Evolutionary conservation across 2,888 invertebrate species (phyloP), one percentile per base, ranked within the genome.

Genomic region (Clunio marinus): DNA sequence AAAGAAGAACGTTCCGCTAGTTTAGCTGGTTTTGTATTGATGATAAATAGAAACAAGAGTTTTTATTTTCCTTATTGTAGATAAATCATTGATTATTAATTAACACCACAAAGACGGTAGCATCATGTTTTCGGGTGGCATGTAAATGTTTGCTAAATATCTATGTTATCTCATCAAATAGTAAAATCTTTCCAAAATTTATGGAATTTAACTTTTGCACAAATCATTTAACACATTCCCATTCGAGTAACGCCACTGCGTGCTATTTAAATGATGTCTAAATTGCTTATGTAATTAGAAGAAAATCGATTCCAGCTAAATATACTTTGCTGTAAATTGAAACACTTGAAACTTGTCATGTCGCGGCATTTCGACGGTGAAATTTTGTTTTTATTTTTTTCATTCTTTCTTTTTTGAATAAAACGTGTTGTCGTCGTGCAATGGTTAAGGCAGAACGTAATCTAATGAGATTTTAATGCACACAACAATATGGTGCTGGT

Each of bases 401-500:
- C n/a, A n/a, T n/a, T n/a, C 4, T 32, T 32, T 32, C 32, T 32
- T 32, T 32, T 32, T 32, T n/a, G 27, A 17, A 59, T 17, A n/a
- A 45, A 46, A 55, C 51, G 55, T 32, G 51, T 66, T 22, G 35
- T 7, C 57, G 63, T 46, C 46, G 62, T 62, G 45, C 27, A 46
- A 28, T 63, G 63, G 63, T 46, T 28, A 32, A 20, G 35, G 35
- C 63, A 65, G 63, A 32, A 28, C 66, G 27, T 55, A 66, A 66
- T 66, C 66, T 66, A 66, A 66, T 66, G 66, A 46, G 66, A 66
- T 55, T 66, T 66, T 66, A 66, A 66, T 66, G 66, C 66, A 66
- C 66, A 66, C 51, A 66, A 17, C 66, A 66, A 66, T 66, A 28
- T 66, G 66, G 46, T 66, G 28, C 66, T 66, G 15, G 22, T 66